A percentile compares a stretch with the other conserved stretches of the same genome.
phyloP scores from a whole-genome alignment of 2,888 invertebrate genomes.

The Subacronicta megacephala region DNA sequence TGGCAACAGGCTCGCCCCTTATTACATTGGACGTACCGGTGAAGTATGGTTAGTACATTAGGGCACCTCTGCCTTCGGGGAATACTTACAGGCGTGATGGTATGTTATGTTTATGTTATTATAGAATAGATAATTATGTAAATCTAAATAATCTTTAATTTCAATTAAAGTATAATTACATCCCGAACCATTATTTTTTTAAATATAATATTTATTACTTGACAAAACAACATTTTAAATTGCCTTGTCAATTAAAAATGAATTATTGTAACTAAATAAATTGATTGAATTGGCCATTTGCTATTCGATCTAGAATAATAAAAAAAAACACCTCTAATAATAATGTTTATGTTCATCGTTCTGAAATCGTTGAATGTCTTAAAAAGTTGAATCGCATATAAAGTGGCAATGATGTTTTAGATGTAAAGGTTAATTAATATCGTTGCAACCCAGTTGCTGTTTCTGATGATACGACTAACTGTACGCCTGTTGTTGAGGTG shows the following conservation, averaged over 20 bases:
- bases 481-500: conserved; percentile 12
- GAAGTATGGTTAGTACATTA: too few species aligned
- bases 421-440: conserved; percentile 31
- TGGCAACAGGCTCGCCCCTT: too few species aligned
- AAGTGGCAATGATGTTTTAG: conserved; percentile 4
- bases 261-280: neutral
- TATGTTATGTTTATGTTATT: too few species aligned
- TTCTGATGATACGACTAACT: conserved; percentile 28
- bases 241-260: neutral
- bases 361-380: neutral
- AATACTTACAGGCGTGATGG: too few species aligned
- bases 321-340: conserved; percentile 12
- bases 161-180: too few species aligned
- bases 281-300: conserved; percentile 1
- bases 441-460: conserved; percentile 35
- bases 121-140: too few species aligned
- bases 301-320: conserved; percentile 7
- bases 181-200: too few species aligned
- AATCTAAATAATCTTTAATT: too few species aligned
- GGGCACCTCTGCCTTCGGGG: too few species aligned
- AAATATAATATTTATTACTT: too few species aligned
- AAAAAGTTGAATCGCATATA: neutral
- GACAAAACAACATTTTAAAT: neutral
- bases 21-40: too few species aligned
- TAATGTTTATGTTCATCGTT: conserved; percentile 13